Conservation (phyloP, 2,113 vertebrate species). For the Edolisoma coerulescens region DNA sequence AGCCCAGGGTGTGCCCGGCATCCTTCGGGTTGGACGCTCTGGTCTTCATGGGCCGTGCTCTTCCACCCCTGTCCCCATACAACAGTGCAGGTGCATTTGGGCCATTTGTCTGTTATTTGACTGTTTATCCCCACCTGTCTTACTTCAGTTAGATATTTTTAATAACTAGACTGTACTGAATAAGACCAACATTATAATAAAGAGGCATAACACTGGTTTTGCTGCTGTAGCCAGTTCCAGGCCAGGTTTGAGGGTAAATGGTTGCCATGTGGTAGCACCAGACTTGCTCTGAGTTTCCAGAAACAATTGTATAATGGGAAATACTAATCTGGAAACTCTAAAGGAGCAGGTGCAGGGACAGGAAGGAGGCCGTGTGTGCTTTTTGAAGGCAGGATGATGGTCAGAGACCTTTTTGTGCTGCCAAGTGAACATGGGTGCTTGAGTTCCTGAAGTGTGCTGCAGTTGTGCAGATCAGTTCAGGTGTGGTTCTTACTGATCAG, state of each 20-base stretch:
- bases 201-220: not conserved
- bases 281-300: not conserved
- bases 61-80: rapidly evolving
- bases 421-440: not conserved
- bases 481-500: not conserved
- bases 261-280: not conserved
- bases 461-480: not conserved
- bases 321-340: not conserved
- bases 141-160: not conserved
- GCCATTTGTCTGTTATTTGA: not conserved
- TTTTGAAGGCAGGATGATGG: not conserved
- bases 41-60: rapidly evolving
- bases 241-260: not conserved
- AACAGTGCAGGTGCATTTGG: not conserved
- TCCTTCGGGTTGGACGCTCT: rapidly evolving
- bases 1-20: not conserved
- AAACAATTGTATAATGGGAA: not conserved
- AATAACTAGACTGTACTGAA: not conserved
- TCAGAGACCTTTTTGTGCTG: not conserved
- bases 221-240: not conserved
- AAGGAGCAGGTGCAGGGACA: not conserved
- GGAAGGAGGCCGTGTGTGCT: not conserved
- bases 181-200: not conserved
- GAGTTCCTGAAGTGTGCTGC: not conserved
- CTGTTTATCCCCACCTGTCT: not conserved